Percentiles rank a stretch among this genome's conserved stretches.
Evolutionary conservation across 1,140 invertebrate species (phyloP).

Genomic region (Monomorium pharaonis): DNA sequence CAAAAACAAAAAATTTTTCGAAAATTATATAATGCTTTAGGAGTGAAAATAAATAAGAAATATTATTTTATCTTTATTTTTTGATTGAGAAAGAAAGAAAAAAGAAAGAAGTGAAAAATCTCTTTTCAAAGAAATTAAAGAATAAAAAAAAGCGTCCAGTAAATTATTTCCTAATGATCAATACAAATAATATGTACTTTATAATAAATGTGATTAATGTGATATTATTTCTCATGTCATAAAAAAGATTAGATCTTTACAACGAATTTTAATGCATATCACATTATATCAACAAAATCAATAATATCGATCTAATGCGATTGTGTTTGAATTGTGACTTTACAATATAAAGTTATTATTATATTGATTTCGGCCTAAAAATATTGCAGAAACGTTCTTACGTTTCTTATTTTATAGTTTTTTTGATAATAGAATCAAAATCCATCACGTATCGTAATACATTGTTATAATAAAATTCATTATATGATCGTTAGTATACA

Average conservation of each 20-base stretch:
- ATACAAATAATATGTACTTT: conserved; percentile 5
- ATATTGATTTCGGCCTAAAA: conserved; percentile 53
- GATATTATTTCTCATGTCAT: not conserved
- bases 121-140: not conserved
- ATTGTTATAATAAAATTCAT: not conserved
- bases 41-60: not conserved
- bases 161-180: not conserved
- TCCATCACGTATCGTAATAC: not conserved
- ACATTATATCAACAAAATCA: conserved; percentile 13
- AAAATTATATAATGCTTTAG: not conserved
- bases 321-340: conserved; percentile 9
- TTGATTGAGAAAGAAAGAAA: not conserved
- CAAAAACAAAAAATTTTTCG: not conserved
- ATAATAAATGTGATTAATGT: not conserved
- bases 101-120: too few relatives aligned
- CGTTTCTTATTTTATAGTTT: conserved; percentile 44
- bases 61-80: not conserved
- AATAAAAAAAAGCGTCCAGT: not conserved
- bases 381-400: too few relatives aligned
- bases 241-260: conserved; percentile 4
- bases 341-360: not conserved
- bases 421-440: conserved; percentile 58
- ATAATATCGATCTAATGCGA: not conserved
- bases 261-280: conserved; percentile 63
- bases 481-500: not conserved